These are phyloP conservation scores for Pristionchus pacificus DNA, from an alignment of 1,140 invertebrate genomes.

Conservation along the genomic window DNA sequence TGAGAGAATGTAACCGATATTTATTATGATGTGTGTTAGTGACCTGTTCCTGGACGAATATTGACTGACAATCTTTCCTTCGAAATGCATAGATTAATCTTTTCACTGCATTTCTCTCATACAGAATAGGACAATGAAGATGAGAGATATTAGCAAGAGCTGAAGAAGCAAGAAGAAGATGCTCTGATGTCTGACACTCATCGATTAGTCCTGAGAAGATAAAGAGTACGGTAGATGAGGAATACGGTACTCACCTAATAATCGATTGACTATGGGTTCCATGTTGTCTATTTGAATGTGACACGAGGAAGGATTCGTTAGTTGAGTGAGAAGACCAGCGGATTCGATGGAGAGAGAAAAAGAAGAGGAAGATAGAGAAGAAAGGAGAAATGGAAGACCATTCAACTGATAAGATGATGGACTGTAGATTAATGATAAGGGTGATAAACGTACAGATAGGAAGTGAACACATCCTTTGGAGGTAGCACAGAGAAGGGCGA, in stretches of 20 bases:
- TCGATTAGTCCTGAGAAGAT: constrained; percentile 32
- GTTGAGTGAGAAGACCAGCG: constrained; percentile 40
- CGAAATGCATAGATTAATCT: constrained; percentile 29
- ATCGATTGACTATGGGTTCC: constrained; percentile 20
- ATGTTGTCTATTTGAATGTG: constrained; percentile 29
- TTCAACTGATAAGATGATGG: constrained; percentile 34
- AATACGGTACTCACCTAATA: constrained; percentile 19
- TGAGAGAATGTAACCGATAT: constrained; percentile 16
- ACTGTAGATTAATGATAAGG: not conserved
- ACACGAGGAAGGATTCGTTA: constrained; percentile 36
- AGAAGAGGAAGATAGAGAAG: constrained; percentile 19
- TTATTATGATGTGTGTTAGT: too few species aligned
- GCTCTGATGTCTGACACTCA: constrained; percentile 34
- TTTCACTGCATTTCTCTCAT: constrained; percentile 25
- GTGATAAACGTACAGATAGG: constrained; percentile 31
- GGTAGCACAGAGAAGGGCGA: constrained; percentile 43
- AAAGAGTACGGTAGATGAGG: not conserved
- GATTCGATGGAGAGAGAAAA: constrained; percentile 39
- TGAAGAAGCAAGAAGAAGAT: constrained; percentile 37
- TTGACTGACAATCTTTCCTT: constrained; percentile 25
- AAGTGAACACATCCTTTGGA: constrained; percentile 40
- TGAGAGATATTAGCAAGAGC: constrained; percentile 36
- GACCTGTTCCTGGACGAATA: constrained; percentile 40
- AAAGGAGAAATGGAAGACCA: constrained; percentile 37
- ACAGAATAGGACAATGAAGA: constrained; percentile 25